Evolutionary conservation across 2,113 vertebrate species (phyloP).

Genomic region (Clarias batrachus): DNA sequence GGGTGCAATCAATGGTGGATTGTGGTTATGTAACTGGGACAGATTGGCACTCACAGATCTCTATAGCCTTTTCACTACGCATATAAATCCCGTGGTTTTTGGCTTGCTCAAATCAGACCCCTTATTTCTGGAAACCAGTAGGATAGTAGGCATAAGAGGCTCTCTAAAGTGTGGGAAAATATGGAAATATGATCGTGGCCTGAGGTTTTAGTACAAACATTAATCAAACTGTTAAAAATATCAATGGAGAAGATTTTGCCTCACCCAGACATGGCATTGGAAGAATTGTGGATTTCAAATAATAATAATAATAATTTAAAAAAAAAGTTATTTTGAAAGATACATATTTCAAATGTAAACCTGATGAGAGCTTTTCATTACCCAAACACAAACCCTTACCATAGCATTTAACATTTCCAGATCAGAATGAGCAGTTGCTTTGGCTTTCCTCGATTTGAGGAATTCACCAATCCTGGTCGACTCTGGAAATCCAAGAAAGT

Average conservation of each 20-base stretch:
- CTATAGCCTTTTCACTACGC: slow-evolving; percentile 37
- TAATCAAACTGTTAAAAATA: neutral
- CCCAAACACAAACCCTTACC: neutral
- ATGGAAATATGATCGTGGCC: neutral
- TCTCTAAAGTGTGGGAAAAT: slow-evolving; percentile 9
- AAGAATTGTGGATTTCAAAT: neutral
- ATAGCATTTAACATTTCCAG: neutral
- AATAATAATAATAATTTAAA: no score
- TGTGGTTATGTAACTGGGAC: slow-evolving; percentile 51
- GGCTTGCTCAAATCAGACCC: slow-evolving; percentile 26
- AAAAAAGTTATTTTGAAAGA: neutral
- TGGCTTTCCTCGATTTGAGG: neutral
- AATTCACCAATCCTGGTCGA: neutral
- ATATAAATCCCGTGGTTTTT: slow-evolving; percentile 38
- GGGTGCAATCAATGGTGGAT: slow-evolving; percentile 47
- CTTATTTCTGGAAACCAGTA: slow-evolving; percentile 18
- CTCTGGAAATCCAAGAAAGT: neutral
- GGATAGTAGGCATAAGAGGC: slow-evolving; percentile 10
- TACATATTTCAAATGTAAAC: neutral
- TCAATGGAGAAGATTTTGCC: neutral
- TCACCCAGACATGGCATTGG: neutral
- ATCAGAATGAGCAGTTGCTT: neutral
- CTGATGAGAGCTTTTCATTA: neutral
- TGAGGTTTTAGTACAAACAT: neutral
- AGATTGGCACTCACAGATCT: slow-evolving; percentile 38